A percentile compares a stretch with the other conserved stretches of the same genome.
phyloP scores from a whole-genome alignment of 2,888 invertebrate species.

The Agrotis ipsilon region DNA sequence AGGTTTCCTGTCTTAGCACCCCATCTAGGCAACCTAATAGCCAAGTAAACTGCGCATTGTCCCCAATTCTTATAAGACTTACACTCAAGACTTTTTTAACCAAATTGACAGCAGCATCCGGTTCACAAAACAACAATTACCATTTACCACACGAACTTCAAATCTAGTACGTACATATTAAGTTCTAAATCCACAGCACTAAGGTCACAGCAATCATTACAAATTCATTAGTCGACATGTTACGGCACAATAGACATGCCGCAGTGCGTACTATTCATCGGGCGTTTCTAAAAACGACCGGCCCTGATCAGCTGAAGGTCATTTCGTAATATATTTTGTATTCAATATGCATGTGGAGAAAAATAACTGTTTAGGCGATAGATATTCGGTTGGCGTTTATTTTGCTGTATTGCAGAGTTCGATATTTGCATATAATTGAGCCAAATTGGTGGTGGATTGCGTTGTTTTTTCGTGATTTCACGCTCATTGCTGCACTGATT shows the following conservation, averaged over 20 bases:
- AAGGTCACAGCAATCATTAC: conserved; percentile 53
- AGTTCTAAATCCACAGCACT: conserved; percentile 21
- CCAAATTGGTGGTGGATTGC: conserved; percentile 20
- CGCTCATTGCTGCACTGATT: background rate
- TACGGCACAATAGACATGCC: conserved; percentile 52
- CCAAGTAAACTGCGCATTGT: background rate
- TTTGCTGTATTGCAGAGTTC: conserved; percentile 49
- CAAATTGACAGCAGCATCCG: conserved; percentile 4
- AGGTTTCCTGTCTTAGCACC: too few species aligned
- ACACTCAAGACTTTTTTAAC: background rate
- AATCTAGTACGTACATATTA: conserved; percentile 47
- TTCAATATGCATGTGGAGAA: conserved; percentile 60
- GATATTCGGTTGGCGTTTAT: conserved; percentile 66
- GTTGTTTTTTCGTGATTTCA: background rate
- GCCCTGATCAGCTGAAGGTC: conserved; percentile 62
- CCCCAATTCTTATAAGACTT: background rate
- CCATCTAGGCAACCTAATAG: too few species aligned
- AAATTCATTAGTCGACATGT: conserved; percentile 58
- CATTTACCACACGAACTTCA: background rate
- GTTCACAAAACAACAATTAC: background rate
- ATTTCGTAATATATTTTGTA: conserved; percentile 67
- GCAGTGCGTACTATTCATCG: conserved; percentile 57
- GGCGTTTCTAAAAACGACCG: conserved; percentile 65
- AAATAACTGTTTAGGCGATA: conserved; percentile 68
- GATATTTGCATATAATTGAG: conserved; percentile 54